Evolutionary conservation across 1,140 invertebrate genomes (phyloP).

Genomic region (Meloidogyne floridensis): DNA sequence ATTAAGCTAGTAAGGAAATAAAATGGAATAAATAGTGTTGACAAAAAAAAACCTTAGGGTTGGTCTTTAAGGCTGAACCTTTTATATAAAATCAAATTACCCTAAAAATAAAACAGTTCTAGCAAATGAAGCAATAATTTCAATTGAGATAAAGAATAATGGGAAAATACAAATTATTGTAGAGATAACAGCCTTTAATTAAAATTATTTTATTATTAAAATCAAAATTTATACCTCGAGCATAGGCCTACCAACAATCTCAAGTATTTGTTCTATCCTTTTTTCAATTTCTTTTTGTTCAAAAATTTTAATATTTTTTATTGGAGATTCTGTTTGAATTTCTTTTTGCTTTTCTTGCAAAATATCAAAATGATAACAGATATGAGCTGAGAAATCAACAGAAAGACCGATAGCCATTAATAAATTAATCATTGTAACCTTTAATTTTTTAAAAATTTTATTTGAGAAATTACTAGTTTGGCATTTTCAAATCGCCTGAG

Average conservation of each 20-base stretch:
- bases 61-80: too few species aligned
- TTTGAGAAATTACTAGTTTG: too few species aligned
- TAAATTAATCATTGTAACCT: constrained; percentile 85
- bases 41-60: too few species aligned
- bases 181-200: constrained; percentile 27
- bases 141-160: constrained; percentile 19
- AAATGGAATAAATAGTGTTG: too few species aligned
- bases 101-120: constrained; percentile 19
- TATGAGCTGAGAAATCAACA: constrained; percentile 92
- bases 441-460: background rate
- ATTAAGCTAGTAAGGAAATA: too few species aligned
- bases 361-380: constrained; percentile 81
- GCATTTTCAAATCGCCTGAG: too few species aligned
- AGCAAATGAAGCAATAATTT: constrained; percentile 15
- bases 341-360: background rate
- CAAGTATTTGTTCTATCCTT: constrained; percentile 13
- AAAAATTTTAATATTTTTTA: background rate
- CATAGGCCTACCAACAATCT: constrained; percentile 35
- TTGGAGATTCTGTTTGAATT: background rate
- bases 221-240: constrained; percentile 74
- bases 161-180: constrained; percentile 24
- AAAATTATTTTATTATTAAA: constrained; percentile 70
- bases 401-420: constrained; percentile 98
- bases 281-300: constrained; percentile 8
- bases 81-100: background rate